Evolutionary conservation across 1,140 invertebrate genomes (phyloP), one percentile per base, ranked within the genome.

Genomic region (Aphaenogaster ashmeadi): DNA sequence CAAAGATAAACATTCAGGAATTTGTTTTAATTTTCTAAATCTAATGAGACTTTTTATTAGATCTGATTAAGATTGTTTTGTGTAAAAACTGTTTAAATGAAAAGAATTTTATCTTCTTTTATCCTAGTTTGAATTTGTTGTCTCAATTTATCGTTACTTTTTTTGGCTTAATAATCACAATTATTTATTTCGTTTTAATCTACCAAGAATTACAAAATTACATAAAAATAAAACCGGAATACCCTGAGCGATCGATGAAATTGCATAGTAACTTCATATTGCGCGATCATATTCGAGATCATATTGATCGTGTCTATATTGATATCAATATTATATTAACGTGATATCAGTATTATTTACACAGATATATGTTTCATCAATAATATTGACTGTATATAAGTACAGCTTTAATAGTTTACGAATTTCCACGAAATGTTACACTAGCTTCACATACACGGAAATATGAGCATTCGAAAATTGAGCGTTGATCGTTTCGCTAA

Each of bases 221-320:
- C 15, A 27, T 21, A 27, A 60, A 77, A 77, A 44, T n/a, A 66
- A 66, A 21, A 7, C 9, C n/a, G 13, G 0, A 41, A 21, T 67
- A 7, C 7, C 15, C 33, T 18, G 38, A 58, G 56, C 21, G 56
- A 38, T 66, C 8, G 62, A 38, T 66, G 62, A 67, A 67, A 67
- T 41, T 67, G 18, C 36, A 36, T 5, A 67, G 18, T 44, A 67
- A 44, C 38, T 44, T 67, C n/a, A 67, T 67, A 44, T 67, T 44
- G 18, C n/a, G n/a, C 38, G 44, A 67, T 67, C n/a, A 64, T 15
- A 18, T 27, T 27, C 27, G 27, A 27, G 27, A 27, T 27, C 27
- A 56, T 66, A 67, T 67, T 44, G 64, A 44, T 44, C 64, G 9
- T 67, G n/a, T 67, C 18, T 13, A 67, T 67, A 67, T 67, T 67